Evolutionary conservation across 1,140 invertebrate genomes (phyloP), one percentile per base, ranked within the genome.

Genomic region (Araneus ventricosus): DNA sequence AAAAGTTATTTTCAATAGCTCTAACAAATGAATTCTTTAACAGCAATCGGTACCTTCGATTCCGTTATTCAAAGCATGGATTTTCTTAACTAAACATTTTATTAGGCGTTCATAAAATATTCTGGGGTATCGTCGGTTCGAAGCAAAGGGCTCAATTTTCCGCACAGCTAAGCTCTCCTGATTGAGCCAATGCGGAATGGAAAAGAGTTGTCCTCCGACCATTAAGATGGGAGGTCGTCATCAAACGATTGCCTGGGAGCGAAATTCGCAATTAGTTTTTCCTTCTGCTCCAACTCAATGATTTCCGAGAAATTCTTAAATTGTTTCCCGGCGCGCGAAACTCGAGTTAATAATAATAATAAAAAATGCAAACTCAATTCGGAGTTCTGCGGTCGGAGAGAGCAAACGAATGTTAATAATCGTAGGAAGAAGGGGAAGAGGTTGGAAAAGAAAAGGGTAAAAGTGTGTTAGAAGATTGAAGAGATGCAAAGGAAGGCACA

Each of bases 401-500:
- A 41, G 90, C 82, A 92, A 86, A 86, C 52, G 91, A 88, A 93
- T 93, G 91, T 88, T 93, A 93, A 93, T 93, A 93, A 87, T 45
- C 85, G 67, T 30, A n/a, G 45, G 4, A 37, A 92, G 27, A 30
- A 45, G n/a, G 85, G 24, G 80, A 30, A 52, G 39, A 37, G 7
- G 88, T 6, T 79, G n/a, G 41, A 85, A 52, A 85, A 86, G 63
- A 85, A 90, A 90, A 70, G 37, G 88, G 88, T 90, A 90, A 82
- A 90, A 82, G 88, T 59, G 88, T 52, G 52, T 90, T 82, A 24
- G 67, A 79, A 75, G 88, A 89, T 79, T 37, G 59, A 85, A 45
- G 52, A 52, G 90, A 85, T 24, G 37, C 87, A 34, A 84, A 84
- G 59, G 52, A 45, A 85, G 80, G n/a, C 30, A 90, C 39, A 61